Evolutionary conservation across 2,888 invertebrate genomes (phyloP), one percentile per base, ranked within the genome.

Genomic region (Plagiodera versicolora): DNA sequence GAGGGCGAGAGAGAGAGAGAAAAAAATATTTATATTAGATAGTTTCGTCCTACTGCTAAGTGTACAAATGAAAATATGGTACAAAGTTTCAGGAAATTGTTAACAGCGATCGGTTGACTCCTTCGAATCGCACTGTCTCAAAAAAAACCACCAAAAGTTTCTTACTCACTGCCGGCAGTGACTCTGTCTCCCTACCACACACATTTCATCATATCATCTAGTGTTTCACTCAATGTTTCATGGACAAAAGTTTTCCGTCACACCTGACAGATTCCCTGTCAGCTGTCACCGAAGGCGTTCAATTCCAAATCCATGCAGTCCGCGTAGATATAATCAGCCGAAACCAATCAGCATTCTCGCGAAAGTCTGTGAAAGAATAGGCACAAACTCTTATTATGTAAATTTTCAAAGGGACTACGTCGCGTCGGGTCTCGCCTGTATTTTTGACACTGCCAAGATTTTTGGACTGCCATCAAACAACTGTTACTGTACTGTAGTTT

Each of bases 111-210:
- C 67, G 76, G 76, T 76, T 76, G 76, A 72, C 76, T 76, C 76
- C 76, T 71, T 70, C 64, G 59, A 64, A 64, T 72, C 46, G 49
- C 55, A 46, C 18, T 18, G 18, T 46, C 19, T 17, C 18, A 28
- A 30, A n/a, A n/a, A n/a, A n/a, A n/a, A n/a, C n/a, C n/a, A n/a
- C n/a, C n/a, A n/a, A n/a, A n/a, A n/a, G n/a, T n/a, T n/a, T n/a
- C n/a, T n/a, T n/a, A n/a, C n/a, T n/a, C 78, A 79, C 79, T 79
- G 79, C 79, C 79, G 73, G 70, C 76, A 76, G 77, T 77, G 78
- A 73, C 77, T 79, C 77, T 79, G 76, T 79, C 78, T 79, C 77
- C 76, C 63, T n/a, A n/a, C n/a, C n/a, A n/a, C 68, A 75, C 60
- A 68, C 65, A 61, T 66, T 66, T 66, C 67, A 69, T 70, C 67